Evolutionary conservation across 2,888 invertebrate genomes (phyloP), one percentile per base, ranked within the genome.

Genomic region (Platycnemis pennipes): DNA sequence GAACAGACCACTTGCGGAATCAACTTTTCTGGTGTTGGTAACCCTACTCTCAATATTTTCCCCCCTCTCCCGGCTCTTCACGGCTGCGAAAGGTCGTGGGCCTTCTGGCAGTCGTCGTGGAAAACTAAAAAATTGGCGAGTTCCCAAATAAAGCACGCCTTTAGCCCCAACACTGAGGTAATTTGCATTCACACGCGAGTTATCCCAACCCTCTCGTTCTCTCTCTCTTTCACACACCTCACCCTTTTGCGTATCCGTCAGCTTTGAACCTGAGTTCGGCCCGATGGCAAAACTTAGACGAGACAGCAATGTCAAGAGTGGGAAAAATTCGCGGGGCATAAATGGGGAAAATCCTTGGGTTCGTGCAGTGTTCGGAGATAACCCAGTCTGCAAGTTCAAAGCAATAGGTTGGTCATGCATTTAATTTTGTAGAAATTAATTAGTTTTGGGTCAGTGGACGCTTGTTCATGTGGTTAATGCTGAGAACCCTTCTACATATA

Each of bases 71-170:
- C 56, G 44, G 2, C 56, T 42, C 89, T 37, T 42, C n/a, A 44
- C 63, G 91, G 13, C 91, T 91, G 91, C 44, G 42, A 22, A 37
- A 63, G 91, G 91, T 69, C 89, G 89, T 42, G 46, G 42, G 63
- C 91, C 91, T 91, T 91, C 56, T 91, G 69, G 87, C 87, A 87
- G 87, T 63, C 91, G 91, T 89, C 89, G 53, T 22, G 53, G 89
- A n/a, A 89, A 63, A 89, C 26, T 53, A 56, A 89, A 91, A 91
- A n/a, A 63, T 91, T 91, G 91, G 91, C 42, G 63, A 26, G 45
- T n/a, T 37, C 44, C 91, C 91, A 91, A 91, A 56, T 63, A 56
- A 42, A 89, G 46, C 87, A 63, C 56, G 91, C 44, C n/a, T 91
- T 63, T 45, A 16, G 1, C 77, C 77, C 37, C 56, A 91, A 91